phyloP scores from a whole-genome alignment of 2,888 invertebrate genomes.

The Crepidodera aurea region DNA sequence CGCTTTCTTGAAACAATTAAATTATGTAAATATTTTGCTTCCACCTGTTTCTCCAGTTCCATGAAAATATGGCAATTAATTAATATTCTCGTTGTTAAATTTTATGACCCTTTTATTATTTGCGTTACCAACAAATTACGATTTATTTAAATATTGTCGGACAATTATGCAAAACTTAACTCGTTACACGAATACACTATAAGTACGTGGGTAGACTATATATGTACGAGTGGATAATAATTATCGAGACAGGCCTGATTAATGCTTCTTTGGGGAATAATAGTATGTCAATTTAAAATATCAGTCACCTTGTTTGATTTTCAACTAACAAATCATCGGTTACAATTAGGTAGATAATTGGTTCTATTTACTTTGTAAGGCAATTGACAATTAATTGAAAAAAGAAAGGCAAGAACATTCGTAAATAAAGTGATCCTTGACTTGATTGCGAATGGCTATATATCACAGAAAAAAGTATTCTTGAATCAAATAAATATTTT shows the following conservation, averaged over 20 bases:
- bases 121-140: conserved; percentile 12
- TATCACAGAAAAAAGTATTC: no score
- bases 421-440: no score
- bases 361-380: no score
- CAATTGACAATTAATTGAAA: no score
- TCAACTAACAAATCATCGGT: no score
- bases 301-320: conserved; percentile 14
- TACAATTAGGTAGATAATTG: no score
- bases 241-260: conserved; percentile 10
- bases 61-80: conserved; percentile 12
- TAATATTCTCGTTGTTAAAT: conserved; percentile 3
- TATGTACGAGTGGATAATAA: conserved; percentile 10
- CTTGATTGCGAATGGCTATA: no score
- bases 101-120: conserved; percentile 5
- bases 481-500: no score
- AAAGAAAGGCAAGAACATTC: no score
- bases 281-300: conserved; percentile 15
- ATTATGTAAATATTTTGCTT: not conserved
- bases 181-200: not conserved
- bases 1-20: no score
- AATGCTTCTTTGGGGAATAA: conserved; percentile 19
- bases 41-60: not conserved
- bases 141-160: conserved; percentile 15
- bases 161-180: conserved; percentile 17
- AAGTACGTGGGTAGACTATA: conserved; percentile 9